These are phyloP conservation scores for Pseudomyrmex pallidus DNA, from an alignment of 1,140 invertebrate genomes.

Conservation along the genomic window DNA sequence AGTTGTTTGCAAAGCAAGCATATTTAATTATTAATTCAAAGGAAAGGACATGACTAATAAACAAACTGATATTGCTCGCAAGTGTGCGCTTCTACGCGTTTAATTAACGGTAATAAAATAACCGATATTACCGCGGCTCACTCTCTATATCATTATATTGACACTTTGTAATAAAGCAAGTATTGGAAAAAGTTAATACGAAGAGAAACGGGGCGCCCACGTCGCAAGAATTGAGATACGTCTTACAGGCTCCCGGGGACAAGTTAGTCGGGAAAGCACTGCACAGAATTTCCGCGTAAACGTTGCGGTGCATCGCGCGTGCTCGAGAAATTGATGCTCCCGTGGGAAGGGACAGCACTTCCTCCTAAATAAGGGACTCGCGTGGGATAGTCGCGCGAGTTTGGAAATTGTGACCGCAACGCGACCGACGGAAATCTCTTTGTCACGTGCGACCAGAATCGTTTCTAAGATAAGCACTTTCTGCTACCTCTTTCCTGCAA, in stretches of 20 bases:
- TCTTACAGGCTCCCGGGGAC: constrained; percentile 70
- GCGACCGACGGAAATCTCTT: constrained; percentile 62
- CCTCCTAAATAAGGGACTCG: constrained; percentile 77
- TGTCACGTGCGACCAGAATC: constrained; percentile 69
- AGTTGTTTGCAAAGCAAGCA: constrained; percentile 17
- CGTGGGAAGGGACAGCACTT: constrained; percentile 61
- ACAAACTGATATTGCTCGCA: constrained; percentile 48
- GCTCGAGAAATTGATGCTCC: constrained; percentile 81
- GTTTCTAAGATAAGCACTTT: constrained; percentile 65
- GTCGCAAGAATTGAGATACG: constrained; percentile 61
- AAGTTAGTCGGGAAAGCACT: constrained; percentile 73
- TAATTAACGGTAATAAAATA: constrained; percentile 55
- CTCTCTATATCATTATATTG: constrained; percentile 42
- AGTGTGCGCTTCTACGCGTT: constrained; percentile 17
- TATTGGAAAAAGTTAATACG: constrained; percentile 44
- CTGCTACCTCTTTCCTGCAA: constrained; percentile 26
- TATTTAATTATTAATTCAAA: constrained; percentile 14
- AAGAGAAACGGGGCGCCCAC: not conserved
- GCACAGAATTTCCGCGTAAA: constrained; percentile 77
- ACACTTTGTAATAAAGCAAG: constrained; percentile 46
- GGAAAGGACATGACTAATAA: constrained; percentile 26
- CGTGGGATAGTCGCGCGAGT: constrained; percentile 56
- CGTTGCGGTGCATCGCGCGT: constrained; percentile 74
- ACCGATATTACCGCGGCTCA: constrained; percentile 32
- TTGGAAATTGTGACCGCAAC: constrained; percentile 71